Conservation (phyloP, 2,888 invertebrate species). For the Spodoptera picta region DNA sequence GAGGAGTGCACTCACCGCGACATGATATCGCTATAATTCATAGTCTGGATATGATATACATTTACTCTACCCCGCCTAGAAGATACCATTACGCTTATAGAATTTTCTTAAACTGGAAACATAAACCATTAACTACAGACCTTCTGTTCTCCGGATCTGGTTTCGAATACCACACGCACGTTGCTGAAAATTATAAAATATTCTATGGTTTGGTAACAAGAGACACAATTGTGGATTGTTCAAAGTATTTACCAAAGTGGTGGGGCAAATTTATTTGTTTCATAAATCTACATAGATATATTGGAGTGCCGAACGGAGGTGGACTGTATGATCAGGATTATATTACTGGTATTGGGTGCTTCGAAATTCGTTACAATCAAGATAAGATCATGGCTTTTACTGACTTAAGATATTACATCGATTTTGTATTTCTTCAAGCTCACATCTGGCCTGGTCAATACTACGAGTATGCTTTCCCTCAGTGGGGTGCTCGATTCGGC, state of each 20-base stretch:
- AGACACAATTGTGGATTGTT: constrained; percentile 62
- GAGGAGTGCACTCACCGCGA: constrained; percentile 67
- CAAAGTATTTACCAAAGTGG: constrained; percentile 69
- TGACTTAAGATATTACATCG: constrained; percentile 70
- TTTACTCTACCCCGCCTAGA: constrained; percentile 31
- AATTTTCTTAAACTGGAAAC: constrained; percentile 30
- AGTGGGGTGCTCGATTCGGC: constrained; percentile 57
- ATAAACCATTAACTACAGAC: fast-evolving
- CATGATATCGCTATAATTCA: constrained; percentile 69
- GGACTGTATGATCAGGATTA: constrained; percentile 46
- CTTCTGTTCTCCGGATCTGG: constrained; percentile 67
- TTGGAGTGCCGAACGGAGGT: constrained; percentile 71
- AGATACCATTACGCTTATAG: constrained; percentile 58
- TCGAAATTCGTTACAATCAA: constrained; percentile 75
- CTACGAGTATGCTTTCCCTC: constrained; percentile 76
- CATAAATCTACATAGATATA: constrained; percentile 47
- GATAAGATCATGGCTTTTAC: constrained; percentile 72
- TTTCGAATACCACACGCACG: constrained; percentile 61
- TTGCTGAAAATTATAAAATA: constrained; percentile 72
- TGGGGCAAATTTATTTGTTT: constrained; percentile 78
- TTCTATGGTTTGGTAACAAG: constrained; percentile 32
- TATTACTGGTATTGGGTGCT: constrained; percentile 67
- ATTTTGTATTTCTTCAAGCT: constrained; percentile 52
- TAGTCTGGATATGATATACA: constrained; percentile 65
- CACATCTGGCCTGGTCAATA: constrained; percentile 61